Evolutionary conservation across 1,140 invertebrate species (phyloP).

Genomic region (Bombyx mandarina): DNA sequence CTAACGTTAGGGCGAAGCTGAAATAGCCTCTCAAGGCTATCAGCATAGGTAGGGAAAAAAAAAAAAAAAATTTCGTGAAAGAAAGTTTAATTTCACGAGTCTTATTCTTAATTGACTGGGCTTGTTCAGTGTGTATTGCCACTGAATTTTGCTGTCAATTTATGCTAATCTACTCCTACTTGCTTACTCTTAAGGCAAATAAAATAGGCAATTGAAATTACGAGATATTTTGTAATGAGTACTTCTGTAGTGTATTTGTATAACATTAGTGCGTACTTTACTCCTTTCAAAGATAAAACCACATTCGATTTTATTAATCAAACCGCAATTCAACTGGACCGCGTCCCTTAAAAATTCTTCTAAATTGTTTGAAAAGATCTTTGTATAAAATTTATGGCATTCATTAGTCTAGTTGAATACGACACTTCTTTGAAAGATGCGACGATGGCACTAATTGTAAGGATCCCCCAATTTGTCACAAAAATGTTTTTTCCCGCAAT

Average conservation of each 20-base stretch:
- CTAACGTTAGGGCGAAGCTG: too few relatives aligned
- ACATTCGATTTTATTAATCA: slow-evolving; percentile 4
- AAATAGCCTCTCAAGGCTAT: too few relatives aligned
- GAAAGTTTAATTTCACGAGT: too few relatives aligned
- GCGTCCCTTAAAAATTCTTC: slow-evolving; percentile 16
- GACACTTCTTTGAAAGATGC: slow-evolving; percentile 42
- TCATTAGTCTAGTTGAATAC: slow-evolving; percentile 51
- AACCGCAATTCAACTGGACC: slow-evolving; percentile 8
- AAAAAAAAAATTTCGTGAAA: too few relatives aligned
- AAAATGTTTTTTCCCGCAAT: slow-evolving; percentile 26
- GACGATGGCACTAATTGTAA: slow-evolving; percentile 42
- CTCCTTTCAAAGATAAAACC: neutral
- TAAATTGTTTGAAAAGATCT: slow-evolving; percentile 34
- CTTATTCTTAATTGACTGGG: too few relatives aligned
- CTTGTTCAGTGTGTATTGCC: too few relatives aligned
- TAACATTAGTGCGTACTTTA: neutral
- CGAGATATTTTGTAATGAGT: too few relatives aligned
- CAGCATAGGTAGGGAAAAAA: too few relatives aligned
- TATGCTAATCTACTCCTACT: too few relatives aligned
- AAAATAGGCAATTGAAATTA: too few relatives aligned
- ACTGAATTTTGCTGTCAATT: too few relatives aligned
- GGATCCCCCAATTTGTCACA: slow-evolving; percentile 43
- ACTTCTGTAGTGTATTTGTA: neutral
- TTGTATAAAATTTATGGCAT: slow-evolving; percentile 40
- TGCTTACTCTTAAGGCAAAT: too few relatives aligned